Conservation (phyloP, 2,888 invertebrate genomes). For the Caenorhabditis zanzibari region DNA sequence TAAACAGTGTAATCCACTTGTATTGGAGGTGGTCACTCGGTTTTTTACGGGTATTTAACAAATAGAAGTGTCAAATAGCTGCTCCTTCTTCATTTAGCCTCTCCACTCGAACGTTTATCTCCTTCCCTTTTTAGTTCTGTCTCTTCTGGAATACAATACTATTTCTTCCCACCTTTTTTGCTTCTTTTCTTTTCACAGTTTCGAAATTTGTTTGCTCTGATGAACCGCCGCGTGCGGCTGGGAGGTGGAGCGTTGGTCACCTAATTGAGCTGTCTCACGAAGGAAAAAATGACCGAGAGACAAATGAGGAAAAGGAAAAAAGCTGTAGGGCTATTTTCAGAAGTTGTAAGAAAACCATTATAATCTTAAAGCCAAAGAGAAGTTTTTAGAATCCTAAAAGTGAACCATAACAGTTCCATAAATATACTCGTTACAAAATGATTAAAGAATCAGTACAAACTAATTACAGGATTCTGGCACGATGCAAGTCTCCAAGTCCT, state of each 20-base stretch:
- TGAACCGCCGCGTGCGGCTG: constrained; percentile 20
- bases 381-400: no score
- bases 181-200: constrained; percentile 31
- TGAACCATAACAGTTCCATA: no score
- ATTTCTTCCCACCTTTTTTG: not conserved
- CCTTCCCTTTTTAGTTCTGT: constrained; percentile 25
- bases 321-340: constrained; percentile 22
- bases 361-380: no score
- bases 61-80: constrained; percentile 58
- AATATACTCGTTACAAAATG: no score
- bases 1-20: constrained; percentile 36
- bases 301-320: constrained; percentile 5
- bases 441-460: not conserved
- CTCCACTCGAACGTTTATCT: constrained; percentile 9
- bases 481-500: constrained; percentile 82
- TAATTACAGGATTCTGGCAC: constrained; percentile 81
- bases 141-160: constrained; percentile 12
- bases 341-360: no score
- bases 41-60: constrained; percentile 25
- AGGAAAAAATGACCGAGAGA: not conserved
- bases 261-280: constrained; percentile 69
- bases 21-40: constrained; percentile 50
- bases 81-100: constrained; percentile 22
- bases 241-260: constrained; percentile 26
- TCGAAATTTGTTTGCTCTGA: constrained; percentile 37